Evolutionary conservation across 2,888 invertebrate species (phyloP), one percentile per base, ranked within the genome.

Genomic region (Brassicogethes aeneus): DNA sequence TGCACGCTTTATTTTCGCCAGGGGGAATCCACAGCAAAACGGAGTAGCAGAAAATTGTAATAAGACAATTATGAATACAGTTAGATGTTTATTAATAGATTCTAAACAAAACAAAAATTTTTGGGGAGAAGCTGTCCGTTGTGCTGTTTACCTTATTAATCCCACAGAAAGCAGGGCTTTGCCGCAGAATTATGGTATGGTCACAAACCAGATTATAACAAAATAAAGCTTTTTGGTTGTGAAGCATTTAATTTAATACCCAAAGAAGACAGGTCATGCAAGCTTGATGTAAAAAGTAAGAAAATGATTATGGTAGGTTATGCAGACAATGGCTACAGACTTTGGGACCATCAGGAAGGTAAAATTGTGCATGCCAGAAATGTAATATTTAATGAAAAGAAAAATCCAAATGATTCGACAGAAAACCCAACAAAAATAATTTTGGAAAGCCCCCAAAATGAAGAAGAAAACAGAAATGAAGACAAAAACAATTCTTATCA

Each of bases 41-140:
- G 43, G 29, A 1, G 34, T 40, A 3, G 39, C 39, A 8, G 43
- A 43, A 12, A 37, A 30, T 8, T 3, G n/a, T 33, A 17, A 37
- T 15, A 13, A 57, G 10, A 57, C 55, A 2, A 40, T 57, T n/a
- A 36, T 53, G 8, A 51, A 59, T 16, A 54, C 52, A 40, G 50
- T 50, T 3, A 42, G 57, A 16, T 36, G n/a, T 17, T 17, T 36
- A 29, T n/a, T 36, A 3, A 3, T 36, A 15, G 17, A 38, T 14
- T 23, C 38, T 3, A 32, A 32, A 15, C 13, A 29, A 31, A 12
- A 30, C 16, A 38, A 32, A 14, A 10, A 3, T 3, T 17, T 36
- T 10, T 17, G 23, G 36, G 17, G 2, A 10, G 36, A 36, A 36
- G 17, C 36, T 23, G 36, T 17, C n/a, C 14, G 3, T 10, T 12